Evolutionary conservation across 2,888 invertebrate genomes (phyloP), one percentile per base, ranked within the genome.

Genomic region (Sphaerophoria taeniata): DNA sequence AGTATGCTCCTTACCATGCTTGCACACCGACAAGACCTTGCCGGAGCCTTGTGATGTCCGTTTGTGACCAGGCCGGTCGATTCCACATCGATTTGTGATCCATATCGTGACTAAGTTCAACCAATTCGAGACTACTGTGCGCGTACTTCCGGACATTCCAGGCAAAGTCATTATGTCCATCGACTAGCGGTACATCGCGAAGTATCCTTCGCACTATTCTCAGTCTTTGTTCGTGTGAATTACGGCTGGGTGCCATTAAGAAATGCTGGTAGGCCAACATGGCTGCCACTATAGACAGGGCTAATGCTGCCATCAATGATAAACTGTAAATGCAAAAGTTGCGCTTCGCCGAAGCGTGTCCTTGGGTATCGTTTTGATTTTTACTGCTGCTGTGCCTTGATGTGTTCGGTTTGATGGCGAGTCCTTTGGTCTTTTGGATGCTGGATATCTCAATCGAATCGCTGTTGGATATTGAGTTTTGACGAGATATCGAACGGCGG

Each of bases 131-230:
- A 92, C 95, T 95, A 91, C 97, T 97, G 92, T 97, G 96, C 70
- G 97, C 95, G 92, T 97, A 97, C 92, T 97, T 97, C 85, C 97
- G 93, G 87, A 97, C 95, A 92, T 97, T 97, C 97, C 97, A 97
- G 43, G 97, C 96, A 89, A 97, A 93, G 91, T 97, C 97, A 92
- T 97, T 96, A 93, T 97, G 97, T 87, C 96, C 96, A 91, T 96
- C 92, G 81, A 92, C 91, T 51, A 92, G 88, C 2, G 92, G 92
- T 60, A 92, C 91, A 63, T 92, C 92, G 47, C 90, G 90, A 87
- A 92, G 88, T 65, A 92, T 91, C 77, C 91, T 90, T 45, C 89
- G 87, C 51, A 92, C 92, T 87, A 92, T 92, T 89, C 90, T 90
- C 89, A 92, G 90, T 89, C 92, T 89, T 90, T 92, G 91, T 77